Evolutionary conservation across 2,797 vertebrate genomes (phyloP).

Genomic region (Microctenopoma lineatum): DNA sequence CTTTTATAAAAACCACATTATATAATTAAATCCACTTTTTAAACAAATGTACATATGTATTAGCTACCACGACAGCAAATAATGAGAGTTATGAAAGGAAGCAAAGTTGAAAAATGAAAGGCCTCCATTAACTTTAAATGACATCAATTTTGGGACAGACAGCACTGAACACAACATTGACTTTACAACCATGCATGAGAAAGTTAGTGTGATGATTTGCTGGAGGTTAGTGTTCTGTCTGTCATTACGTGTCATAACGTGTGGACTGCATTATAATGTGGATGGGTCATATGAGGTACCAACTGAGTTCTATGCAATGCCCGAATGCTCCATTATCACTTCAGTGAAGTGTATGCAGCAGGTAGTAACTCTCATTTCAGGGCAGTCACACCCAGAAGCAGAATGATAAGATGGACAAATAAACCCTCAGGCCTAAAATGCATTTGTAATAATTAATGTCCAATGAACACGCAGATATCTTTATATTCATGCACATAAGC

Average conservation of each 20-base stretch:
- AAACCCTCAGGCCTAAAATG: slow-evolving; percentile 35
- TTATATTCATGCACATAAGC: too few relatives aligned
- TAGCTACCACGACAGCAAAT: too few relatives aligned
- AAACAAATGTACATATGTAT: background rate
- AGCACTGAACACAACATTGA: too few relatives aligned
- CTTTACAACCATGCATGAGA: background rate
- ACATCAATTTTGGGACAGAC: background rate
- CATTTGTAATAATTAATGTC: slow-evolving; percentile 24
- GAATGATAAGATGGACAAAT: slow-evolving; percentile 30
- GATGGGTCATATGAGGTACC: background rate
- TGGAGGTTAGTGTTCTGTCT: background rate
- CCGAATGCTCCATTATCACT: slow-evolving; percentile 1
- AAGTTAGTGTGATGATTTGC: background rate
- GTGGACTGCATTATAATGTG: background rate
- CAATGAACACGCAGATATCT: slow-evolving; percentile 21
- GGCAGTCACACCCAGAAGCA: slow-evolving; percentile 25
- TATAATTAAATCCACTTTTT: background rate
- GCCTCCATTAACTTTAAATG: background rate
- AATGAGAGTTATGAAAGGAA: background rate
- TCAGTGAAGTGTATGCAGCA: background rate
- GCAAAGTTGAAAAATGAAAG: background rate
- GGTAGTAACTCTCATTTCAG: background rate
- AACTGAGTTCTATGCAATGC: slow-evolving; percentile 6
- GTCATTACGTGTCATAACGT: background rate
- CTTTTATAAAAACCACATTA: background rate